Conservation (phyloP, 2,797 vertebrate genomes). For the Melanotaenia maccullochi region DNA sequence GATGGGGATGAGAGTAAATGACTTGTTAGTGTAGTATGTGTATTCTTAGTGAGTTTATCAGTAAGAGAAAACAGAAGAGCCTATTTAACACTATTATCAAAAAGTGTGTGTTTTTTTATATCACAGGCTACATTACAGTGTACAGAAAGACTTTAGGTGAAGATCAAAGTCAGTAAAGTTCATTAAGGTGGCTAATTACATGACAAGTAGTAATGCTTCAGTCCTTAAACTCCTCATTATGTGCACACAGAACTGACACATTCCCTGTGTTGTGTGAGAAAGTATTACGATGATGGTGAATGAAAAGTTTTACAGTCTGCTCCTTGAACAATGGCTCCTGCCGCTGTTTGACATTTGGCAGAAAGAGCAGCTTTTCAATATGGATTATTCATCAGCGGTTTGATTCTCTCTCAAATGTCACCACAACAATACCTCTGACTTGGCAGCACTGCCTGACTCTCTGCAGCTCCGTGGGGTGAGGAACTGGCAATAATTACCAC, state of each 20-base stretch:
- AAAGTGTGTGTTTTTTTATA: background rate
- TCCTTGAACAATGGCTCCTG: constrained; percentile 62
- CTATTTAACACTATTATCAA: background rate
- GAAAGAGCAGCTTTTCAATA: constrained; percentile 74
- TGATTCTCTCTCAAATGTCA: constrained; percentile 78
- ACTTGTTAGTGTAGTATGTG: background rate
- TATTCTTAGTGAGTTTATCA: background rate
- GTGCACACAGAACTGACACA: constrained; percentile 2
- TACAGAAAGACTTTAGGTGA: background rate
- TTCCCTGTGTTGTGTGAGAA: constrained; percentile 34
- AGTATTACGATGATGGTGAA: constrained; percentile 45
- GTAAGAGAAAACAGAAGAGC: background rate
- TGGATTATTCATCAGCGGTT: constrained; percentile 76
- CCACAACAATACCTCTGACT: constrained; percentile 69
- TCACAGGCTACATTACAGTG: background rate
- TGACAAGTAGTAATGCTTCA: background rate
- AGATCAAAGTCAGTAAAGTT: background rate
- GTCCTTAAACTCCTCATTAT: background rate
- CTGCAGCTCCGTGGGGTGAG: constrained; percentile 55
- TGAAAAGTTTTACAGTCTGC: constrained; percentile 52
- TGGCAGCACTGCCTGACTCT: constrained; percentile 63
- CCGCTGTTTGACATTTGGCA: constrained; percentile 79
- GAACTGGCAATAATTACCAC: constrained; percentile 64
- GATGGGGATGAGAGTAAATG: background rate
- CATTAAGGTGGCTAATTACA: background rate